Evolutionary conservation across 2,888 invertebrate species (phyloP), one percentile per base, ranked within the genome.

Genomic region (Ryuthela nishihirai): DNA sequence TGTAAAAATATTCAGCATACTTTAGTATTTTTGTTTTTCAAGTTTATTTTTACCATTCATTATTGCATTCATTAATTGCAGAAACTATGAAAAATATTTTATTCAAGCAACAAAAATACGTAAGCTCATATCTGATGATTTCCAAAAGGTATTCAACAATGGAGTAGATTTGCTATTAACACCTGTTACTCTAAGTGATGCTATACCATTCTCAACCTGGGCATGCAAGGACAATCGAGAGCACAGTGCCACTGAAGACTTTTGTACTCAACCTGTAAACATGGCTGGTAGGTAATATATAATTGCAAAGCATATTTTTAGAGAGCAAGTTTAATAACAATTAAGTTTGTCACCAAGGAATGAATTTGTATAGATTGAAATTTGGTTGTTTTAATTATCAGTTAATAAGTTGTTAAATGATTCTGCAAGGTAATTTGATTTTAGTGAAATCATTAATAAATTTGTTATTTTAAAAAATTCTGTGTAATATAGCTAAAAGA

Each of bases 181-280:
- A 0, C 99, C 99, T 0, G 91, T 92, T 0, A 94, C 97, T 0
- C 76, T 94, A 25, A 82, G 85, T 0, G 87, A 88, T 67, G 93
- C 99, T 0, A 93, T 93, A 0, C 74, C 78, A 0, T 87, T 85
- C 72, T 81, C 79, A n/a, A 86, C 90, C 36, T 67, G 66, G 66
- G 59, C 81, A 0, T 55, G 71, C 40, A 81, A 83, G 64, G 86
- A 89, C 67, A 92, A 91, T 71, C 79, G 92, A 47, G 88, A 89
- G 69, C 88, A 93, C 70, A 88, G 90, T 73, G 86, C 88, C 0
- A 78, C 86, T 38, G 66, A 68, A 41, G 99, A 99, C 77, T 91
- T 85, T 72, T 98, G 91, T 71, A 98, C 98, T 0, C 94, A 94
- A 71, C 88, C 98, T 0, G 90, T 89, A 0, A 99, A 99, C 73